phyloP scores from a whole-genome alignment of 2,797 vertebrate genomes.

The Orestias chungarensis region DNA sequence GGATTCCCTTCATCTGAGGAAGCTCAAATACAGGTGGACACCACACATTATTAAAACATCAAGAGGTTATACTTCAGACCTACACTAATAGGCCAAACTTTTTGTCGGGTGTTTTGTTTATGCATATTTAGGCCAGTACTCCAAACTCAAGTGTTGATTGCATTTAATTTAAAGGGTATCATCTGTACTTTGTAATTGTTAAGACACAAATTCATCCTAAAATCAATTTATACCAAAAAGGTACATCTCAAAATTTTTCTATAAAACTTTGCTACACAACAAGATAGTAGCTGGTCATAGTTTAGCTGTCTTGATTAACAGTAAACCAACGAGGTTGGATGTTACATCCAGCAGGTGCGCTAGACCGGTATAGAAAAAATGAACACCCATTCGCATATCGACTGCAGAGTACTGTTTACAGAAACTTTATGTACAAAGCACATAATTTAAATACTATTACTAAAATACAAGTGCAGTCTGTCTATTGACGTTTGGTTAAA shows the following conservation, averaged over 20 bases:
- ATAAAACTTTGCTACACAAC: neutral
- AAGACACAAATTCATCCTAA: neutral
- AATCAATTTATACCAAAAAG: neutral
- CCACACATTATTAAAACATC: conserved; percentile 39
- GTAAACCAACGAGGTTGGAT: neutral
- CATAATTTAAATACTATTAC: neutral
- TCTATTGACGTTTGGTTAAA: neutral
- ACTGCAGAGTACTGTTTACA: no score
- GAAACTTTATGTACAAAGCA: neutral
- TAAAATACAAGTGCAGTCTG: neutral
- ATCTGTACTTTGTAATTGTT: neutral
- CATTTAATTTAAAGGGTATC: neutral
- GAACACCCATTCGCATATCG: no score
- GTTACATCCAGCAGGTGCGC: neutral
- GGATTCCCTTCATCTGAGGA: conserved; percentile 41
- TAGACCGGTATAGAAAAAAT: neutral
- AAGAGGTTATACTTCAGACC: conserved; percentile 8
- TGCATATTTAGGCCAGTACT: neutral
- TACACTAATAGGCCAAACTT: neutral
- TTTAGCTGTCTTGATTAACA: neutral
- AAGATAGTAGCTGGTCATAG: neutral
- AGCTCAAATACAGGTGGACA: conserved; percentile 21
- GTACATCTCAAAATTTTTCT: neutral
- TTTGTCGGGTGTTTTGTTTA: neutral
- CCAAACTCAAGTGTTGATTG: neutral